phyloP scores from a whole-genome alignment of 2,113 vertebrate genomes.

The Centrocercus urophasianus region DNA sequence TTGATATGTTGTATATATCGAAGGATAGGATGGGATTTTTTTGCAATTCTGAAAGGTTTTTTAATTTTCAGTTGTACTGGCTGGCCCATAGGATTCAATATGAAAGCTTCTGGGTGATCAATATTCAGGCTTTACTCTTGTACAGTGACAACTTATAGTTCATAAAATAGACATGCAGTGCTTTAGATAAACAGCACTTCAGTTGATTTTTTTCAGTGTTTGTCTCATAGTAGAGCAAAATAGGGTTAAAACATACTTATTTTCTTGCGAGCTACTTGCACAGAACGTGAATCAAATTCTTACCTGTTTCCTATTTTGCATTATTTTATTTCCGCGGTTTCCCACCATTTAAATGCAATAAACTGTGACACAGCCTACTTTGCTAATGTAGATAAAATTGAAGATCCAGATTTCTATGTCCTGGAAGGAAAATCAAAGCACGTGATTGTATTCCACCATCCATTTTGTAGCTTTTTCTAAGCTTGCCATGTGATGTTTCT shows the following conservation, averaged over 20 bases:
- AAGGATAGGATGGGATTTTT: background rate
- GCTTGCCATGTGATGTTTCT: background rate
- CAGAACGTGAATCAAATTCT: background rate
- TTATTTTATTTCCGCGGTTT: background rate
- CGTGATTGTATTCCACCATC: background rate
- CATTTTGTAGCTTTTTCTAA: background rate
- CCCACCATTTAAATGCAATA: background rate
- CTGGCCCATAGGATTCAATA: background rate
- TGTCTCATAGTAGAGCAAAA: background rate
- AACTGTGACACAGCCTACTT: background rate
- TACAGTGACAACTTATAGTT: background rate
- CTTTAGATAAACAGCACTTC: background rate
- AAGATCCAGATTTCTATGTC: background rate
- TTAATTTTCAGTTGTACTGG: background rate
- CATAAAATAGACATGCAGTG: background rate
- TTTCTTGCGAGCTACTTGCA: background rate
- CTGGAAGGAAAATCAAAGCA: background rate
- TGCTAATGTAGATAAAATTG: background rate
- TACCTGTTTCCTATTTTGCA: background rate
- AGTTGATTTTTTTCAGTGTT: background rate
- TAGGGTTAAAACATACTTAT: background rate
- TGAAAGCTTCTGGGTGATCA: background rate
- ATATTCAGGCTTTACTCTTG: background rate
- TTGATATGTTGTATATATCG: background rate
- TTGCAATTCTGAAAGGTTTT: background rate